phyloP scores from a whole-genome alignment of 1,140 invertebrate species.

The Penaeus vannamei region DNA sequence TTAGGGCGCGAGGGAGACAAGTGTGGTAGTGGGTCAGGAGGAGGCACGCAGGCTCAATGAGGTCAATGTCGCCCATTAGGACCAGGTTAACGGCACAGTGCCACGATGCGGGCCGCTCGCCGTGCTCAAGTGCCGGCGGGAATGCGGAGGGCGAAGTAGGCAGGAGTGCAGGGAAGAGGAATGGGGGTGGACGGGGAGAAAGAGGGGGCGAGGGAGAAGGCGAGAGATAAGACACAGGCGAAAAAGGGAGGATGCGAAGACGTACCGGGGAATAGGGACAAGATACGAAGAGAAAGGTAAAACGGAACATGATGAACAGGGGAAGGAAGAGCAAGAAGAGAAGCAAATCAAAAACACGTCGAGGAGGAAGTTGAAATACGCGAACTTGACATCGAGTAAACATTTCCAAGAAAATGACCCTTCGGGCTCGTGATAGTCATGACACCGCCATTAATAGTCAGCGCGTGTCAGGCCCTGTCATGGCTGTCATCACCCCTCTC shows the following conservation, averaged over 20 bases:
- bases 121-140: neutral
- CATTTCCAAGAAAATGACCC: too few relatives aligned
- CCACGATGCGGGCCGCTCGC: too few relatives aligned
- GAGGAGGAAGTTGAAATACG: neutral
- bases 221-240: neutral
- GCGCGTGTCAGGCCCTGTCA: too few relatives aligned
- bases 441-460: too few relatives aligned
- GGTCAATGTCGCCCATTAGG: neutral
- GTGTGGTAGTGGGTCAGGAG: neutral
- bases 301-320: too few relatives aligned
- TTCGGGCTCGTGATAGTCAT: too few relatives aligned
- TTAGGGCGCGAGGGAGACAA: neutral
- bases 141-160: neutral
- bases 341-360: neutral
- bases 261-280: too few relatives aligned
- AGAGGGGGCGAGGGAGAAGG: constrained; percentile 1
- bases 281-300: neutral
- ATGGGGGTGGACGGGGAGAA: constrained; percentile 6
- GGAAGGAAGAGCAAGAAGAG: constrained; percentile 19
- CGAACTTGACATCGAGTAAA: too few relatives aligned
- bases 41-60: neutral
- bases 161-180: neutral
- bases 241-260: neutral
- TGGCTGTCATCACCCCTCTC: too few relatives aligned
- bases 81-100: too few relatives aligned